phyloP scores from a whole-genome alignment of 2,113 vertebrate genomes.

The Panurus biarmicus region DNA sequence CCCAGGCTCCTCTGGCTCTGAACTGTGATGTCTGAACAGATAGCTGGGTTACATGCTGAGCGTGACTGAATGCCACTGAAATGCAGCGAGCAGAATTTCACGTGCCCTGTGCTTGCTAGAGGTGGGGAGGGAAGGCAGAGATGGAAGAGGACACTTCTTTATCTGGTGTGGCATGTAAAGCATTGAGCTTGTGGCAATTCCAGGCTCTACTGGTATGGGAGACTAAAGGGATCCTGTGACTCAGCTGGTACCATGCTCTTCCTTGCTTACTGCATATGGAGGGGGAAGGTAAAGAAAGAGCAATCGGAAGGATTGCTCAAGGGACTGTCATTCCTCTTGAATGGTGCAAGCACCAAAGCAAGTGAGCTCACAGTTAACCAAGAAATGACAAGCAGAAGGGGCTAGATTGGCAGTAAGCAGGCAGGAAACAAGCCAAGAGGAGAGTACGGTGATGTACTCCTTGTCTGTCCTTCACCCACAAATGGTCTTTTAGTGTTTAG shows the following conservation, averaged over 20 bases:
- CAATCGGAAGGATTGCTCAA: background rate
- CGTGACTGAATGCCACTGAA: background rate
- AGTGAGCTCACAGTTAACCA: background rate
- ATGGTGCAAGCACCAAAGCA: background rate
- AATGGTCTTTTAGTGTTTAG: background rate
- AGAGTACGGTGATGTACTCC: background rate
- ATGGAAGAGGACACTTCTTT: background rate
- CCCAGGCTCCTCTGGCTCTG: background rate
- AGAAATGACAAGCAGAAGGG: background rate
- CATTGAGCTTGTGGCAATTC: background rate
- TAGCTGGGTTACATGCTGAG: background rate
- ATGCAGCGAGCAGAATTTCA: background rate
- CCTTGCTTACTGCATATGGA: background rate
- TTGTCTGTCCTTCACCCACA: background rate
- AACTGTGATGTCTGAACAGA: constrained; percentile 12
- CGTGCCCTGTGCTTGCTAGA: background rate
- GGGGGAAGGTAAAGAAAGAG: background rate
- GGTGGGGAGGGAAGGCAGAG: background rate
- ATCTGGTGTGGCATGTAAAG: background rate
- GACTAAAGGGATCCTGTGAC: background rate
- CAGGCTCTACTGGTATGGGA: background rate
- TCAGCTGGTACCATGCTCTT: background rate
- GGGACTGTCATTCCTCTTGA: background rate
- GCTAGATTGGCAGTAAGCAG: background rate
- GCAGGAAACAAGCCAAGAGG: background rate